These are phyloP conservation scores for Agyllia agylla DNA, from an alignment of 2,888 invertebrate genomes.

Conservation along the genomic window DNA sequence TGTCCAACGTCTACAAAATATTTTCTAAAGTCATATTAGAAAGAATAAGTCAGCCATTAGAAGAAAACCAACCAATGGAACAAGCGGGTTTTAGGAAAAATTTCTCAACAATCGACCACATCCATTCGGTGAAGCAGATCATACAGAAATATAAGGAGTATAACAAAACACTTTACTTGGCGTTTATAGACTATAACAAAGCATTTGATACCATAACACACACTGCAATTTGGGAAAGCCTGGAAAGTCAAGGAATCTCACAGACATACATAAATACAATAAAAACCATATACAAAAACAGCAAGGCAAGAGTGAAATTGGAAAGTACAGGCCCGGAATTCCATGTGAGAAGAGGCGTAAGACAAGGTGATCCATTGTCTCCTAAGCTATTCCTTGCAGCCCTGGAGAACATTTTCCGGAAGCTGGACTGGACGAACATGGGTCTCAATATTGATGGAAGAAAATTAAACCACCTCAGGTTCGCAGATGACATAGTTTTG, in stretches of 20 bases:
- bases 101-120: no score
- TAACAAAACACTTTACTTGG: constrained; percentile 19
- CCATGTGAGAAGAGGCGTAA: background rate
- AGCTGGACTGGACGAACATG: background rate
- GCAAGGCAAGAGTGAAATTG: background rate
- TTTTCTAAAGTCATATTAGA: constrained; percentile 23
- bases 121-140: constrained; percentile 7
- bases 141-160: constrained; percentile 13
- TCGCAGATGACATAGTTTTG: no score
- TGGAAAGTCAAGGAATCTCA: constrained; percentile 1
- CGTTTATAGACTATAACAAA: constrained; percentile 42
- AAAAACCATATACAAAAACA: background rate
- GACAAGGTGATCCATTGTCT: background rate
- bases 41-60: background rate
- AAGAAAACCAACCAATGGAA: no score
- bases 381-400: constrained; percentile 2
- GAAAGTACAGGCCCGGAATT: background rate
- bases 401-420: background rate
- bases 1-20: no score
- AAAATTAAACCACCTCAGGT: background rate
- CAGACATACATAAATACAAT: background rate
- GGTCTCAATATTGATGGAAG: background rate
- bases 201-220: constrained; percentile 36
- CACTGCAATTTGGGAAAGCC: background rate
- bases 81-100: no score